Evolutionary conservation across 2,113 vertebrate species (phyloP).

Genomic region (Grantiella picta): DNA sequence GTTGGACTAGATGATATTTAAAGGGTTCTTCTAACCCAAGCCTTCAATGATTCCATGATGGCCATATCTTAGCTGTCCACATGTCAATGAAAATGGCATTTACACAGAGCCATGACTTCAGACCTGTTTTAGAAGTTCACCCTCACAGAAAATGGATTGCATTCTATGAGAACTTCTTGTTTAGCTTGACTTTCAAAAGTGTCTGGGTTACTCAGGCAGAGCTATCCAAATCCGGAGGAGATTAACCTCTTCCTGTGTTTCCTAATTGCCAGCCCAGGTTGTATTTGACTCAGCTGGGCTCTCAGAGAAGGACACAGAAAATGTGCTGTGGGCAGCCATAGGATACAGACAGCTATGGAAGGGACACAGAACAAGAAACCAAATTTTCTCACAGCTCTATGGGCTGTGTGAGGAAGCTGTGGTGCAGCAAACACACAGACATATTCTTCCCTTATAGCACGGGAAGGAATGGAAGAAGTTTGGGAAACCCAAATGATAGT

Average conservation of each 20-base stretch:
- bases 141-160: neutral
- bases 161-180: neutral
- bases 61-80: neutral
- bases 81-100: neutral
- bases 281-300: neutral
- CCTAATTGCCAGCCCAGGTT: neutral
- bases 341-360: neutral
- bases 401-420: neutral
- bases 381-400: neutral
- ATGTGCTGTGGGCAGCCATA: rapidly evolving
- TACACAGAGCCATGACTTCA: neutral
- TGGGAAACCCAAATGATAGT: neutral
- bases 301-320: neutral
- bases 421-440: neutral
- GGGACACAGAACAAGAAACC: neutral
- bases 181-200: neutral
- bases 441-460: neutral
- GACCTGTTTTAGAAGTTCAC: neutral
- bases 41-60: neutral
- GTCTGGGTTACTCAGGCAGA: neutral
- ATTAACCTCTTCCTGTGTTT: neutral
- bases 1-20: neutral
- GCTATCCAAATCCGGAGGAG: neutral
- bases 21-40: neutral
- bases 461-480: neutral